Evolutionary conservation across 1,140 invertebrate species (phyloP), one percentile per base, ranked within the genome.

Genomic region (Limonius californicus): DNA sequence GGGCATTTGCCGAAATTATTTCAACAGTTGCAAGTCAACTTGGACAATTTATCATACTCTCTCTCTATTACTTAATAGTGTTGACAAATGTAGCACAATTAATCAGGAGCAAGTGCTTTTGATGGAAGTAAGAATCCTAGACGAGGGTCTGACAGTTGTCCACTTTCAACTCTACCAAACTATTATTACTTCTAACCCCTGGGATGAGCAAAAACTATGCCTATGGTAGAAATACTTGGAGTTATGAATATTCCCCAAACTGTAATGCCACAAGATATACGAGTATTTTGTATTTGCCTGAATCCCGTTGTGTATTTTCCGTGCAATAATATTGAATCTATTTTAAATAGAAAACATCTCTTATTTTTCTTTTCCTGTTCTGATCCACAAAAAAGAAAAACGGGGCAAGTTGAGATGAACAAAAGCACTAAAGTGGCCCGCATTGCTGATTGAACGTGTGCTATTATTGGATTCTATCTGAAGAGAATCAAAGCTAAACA

Each of bases 391-490:
- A n/a, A n/a, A n/a, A n/a, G n/a, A n/a, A n/a, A n/a, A n/a, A n/a
- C n/a, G n/a, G n/a, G n/a, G n/a, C n/a, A n/a, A n/a, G n/a, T 39
- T 2, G 35, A 39, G n/a, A 12, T 2, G 35, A 39, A 39, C 35
- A 39, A 39, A 39, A 4, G 35, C 35, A 39, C n/a, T 2, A 2
- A 39, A 14, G 35, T 39, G 8, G n/a, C 35, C 35, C 11, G 35
- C 35, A 39, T 39, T 39, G 35, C 35, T 39, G 35, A 39, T 39
- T 39, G 35, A 39, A 39, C 35, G 35, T 39, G 35, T 39, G n/a
- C 35, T 39, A 39, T 39, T 39, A 39, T 39, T 39, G 35, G 35
- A 39, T 39, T 39, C n/a, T 39, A 39, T 39, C n/a, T 39, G n/a
- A 39, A 39, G n/a, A 39, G 35, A 39, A 39, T 39, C 35, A 39